phyloP scores from a whole-genome alignment of 2,888 invertebrate species.

The Tenthredo livida region DNA sequence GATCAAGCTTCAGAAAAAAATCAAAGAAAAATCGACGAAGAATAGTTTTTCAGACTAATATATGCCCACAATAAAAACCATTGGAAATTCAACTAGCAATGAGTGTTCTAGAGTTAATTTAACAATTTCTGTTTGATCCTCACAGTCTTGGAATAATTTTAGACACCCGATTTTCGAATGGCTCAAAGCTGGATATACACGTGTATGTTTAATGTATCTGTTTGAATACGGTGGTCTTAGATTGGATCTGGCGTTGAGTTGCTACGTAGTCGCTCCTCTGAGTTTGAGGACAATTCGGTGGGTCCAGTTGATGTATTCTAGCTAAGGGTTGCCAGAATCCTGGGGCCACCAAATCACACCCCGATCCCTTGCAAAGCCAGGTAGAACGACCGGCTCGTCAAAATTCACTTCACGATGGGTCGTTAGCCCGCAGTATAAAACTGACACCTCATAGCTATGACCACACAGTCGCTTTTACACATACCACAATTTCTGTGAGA shows the following conservation, averaged over 20 bases:
- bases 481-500: neutral
- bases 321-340: neutral
- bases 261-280: neutral
- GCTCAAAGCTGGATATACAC: constrained; percentile 3
- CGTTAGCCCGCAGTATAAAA: constrained; percentile 24
- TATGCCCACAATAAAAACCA: neutral
- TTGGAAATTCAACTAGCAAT: neutral
- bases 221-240: neutral
- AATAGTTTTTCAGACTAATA: neutral
- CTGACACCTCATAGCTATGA: neutral
- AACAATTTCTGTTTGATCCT: too few species aligned
- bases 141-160: neutral
- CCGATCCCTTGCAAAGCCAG: constrained; percentile 25
- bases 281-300: constrained; percentile 6
- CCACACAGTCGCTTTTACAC: neutral
- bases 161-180: neutral
- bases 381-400: constrained; percentile 36
- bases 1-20: neutral
- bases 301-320: constrained; percentile 19
- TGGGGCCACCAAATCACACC: constrained; percentile 1
- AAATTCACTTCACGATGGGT: constrained; percentile 33
- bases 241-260: constrained; percentile 10
- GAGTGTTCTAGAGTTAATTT: neutral
- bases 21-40: neutral
- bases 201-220: neutral